Percentiles rank a stretch among this genome's conserved stretches.
These are phyloP conservation scores for Clarias gariepinus DNA, from an alignment of 2,113 vertebrate species.

Conservation along the genomic window DNA sequence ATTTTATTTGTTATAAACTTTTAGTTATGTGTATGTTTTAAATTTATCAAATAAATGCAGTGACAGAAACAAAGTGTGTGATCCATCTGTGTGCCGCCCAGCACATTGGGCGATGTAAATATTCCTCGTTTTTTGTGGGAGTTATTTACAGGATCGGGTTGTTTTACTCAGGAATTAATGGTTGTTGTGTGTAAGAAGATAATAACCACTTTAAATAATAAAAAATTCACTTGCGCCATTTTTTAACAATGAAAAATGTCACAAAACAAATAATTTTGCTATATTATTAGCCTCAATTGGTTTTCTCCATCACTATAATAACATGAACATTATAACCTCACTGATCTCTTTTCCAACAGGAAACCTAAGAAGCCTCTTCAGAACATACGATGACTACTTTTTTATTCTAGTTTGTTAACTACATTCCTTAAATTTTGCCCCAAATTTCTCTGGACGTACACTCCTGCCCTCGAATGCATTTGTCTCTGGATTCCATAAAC, in stretches of 20 bases:
- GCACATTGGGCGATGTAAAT: no score
- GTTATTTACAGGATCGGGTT: no score
- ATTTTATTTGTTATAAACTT: not conserved
- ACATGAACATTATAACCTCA: not conserved
- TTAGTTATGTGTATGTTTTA: not conserved
- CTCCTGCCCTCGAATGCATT: constrained; percentile 71
- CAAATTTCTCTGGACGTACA: not conserved
- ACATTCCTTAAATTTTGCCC: not conserved
- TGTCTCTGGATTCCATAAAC: constrained; percentile 75
- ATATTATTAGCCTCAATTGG: not conserved
- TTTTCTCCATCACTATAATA: not conserved
- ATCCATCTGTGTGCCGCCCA: no score
- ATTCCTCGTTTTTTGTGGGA: no score
- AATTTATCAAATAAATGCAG: not conserved
- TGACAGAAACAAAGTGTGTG: not conserved
- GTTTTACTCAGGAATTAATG: not conserved
- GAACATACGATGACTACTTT: constrained; percentile 30
- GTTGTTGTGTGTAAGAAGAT: not conserved
- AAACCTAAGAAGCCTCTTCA: not conserved
- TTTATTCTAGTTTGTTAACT: not conserved
- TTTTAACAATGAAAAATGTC: not conserved
- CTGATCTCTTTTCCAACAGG: not conserved
- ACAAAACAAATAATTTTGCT: not conserved
- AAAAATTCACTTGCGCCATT: not conserved
- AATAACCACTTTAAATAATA: not conserved